Evolutionary conservation across 2,113 vertebrate species (phyloP), one percentile per base, ranked within the genome.

Genomic region (Elanus axillaris): DNA sequence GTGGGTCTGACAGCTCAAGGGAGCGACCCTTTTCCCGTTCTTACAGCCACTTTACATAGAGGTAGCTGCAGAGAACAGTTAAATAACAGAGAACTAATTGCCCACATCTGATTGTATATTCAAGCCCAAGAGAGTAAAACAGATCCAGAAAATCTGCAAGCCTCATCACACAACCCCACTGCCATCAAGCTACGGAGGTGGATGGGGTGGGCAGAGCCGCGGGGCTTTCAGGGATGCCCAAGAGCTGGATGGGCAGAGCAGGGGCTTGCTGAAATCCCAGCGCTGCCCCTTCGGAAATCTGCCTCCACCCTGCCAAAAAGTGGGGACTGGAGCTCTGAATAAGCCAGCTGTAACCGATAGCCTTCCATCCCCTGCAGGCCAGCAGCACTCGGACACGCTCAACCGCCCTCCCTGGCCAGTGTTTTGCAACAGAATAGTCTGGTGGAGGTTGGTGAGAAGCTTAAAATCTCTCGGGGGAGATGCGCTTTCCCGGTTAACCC

Each of bases 131-230:
- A 55, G 16, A 22, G 26, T 8, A 32, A 75, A 48, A 27, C 8
- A 16, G 26, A 6, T 45, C 20, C n/a, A 67, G 47, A 25, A 67
- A 62, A 59, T 10, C 40, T 47, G 16, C 32, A 66, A 55, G 21
- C 11, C 15, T 73, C n/a, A 7, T 73, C n/a, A 7, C 0, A 1
- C n/a, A 55, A 34, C 42, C 13, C n/a, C n/a, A 9, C 2, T 34
- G 10, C 6, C 72, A 27, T 50, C 17, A 9, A 5, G 19, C 43
- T 40, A 4, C 3, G 29, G 23, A 38, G 34, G 19, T 0, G 13
- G 36, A 38, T 10, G 34, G 19, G n/a, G 15, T 6, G 3, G 27
- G 58, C 32, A 25, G 31, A 43, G 43, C 50, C 20, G 18, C 2
- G 1, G 48, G 40, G 36, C 13, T 42, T 31, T 34, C 36, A 13